Conservation (phyloP, 2,113 vertebrate genomes). For the Australoheros scitulus region DNA sequence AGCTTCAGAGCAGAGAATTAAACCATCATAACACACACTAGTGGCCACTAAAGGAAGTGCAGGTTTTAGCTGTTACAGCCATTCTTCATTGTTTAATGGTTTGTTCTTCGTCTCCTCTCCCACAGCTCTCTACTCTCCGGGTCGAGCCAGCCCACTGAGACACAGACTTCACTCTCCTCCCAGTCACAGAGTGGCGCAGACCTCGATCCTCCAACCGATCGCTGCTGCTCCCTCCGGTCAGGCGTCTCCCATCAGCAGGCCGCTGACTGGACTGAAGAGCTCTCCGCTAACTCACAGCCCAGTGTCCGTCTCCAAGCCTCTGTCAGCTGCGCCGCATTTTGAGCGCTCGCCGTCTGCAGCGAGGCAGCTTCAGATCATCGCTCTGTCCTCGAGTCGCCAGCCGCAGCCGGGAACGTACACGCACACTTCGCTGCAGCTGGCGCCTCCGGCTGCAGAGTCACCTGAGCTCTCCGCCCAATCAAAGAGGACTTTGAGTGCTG, state of each 20-base stretch:
- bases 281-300: constrained; percentile 54
- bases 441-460: constrained; percentile 4
- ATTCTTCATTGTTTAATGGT: not conserved
- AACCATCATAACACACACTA: not conserved
- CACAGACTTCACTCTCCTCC: constrained; percentile 69
- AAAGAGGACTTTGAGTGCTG: constrained; percentile 41
- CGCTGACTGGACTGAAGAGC: constrained; percentile 47
- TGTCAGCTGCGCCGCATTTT: constrained; percentile 36
- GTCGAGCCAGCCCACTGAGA: constrained; percentile 77
- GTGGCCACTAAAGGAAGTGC: not conserved
- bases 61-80: not conserved
- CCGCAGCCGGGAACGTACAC: constrained; percentile 32
- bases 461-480: constrained; percentile 49
- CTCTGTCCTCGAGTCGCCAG: constrained; percentile 75
- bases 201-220: constrained; percentile 57
- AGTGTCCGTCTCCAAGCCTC: constrained; percentile 34
- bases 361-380: constrained; percentile 80
- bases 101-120: not conserved
- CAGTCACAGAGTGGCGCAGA: constrained; percentile 52
- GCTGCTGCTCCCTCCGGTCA: constrained; percentile 44
- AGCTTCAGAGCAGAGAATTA: accelerated
- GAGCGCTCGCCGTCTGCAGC: constrained; percentile 74
- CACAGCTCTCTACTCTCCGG: constrained; percentile 78
- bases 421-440: constrained; percentile 33
- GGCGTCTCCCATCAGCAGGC: constrained; percentile 31